These are phyloP conservation scores for Dryocosmus kuriphilus DNA, from an alignment of 2,888 invertebrate genomes.

Conservation along the genomic window DNA sequence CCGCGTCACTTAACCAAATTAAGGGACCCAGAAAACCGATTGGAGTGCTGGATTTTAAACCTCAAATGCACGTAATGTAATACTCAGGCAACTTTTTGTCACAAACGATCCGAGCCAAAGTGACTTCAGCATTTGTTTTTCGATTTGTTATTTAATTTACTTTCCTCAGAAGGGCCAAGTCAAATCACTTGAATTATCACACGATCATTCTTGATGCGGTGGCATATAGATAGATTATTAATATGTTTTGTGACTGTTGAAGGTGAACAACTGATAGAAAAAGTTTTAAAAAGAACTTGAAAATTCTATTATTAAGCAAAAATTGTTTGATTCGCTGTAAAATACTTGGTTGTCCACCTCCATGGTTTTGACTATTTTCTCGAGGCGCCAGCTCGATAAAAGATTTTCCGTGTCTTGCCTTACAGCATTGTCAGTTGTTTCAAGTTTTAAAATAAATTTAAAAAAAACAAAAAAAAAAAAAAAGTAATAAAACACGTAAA, in stretches of 20 bases:
- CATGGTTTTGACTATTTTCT: conserved; percentile 27
- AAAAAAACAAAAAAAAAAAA: conserved; percentile 48
- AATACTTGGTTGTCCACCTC: conserved; percentile 24
- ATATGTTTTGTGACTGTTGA: conserved; percentile 64
- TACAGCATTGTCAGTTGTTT: conserved; percentile 42
- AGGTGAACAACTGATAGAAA: conserved; percentile 53
- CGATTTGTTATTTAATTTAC: conserved; percentile 19
- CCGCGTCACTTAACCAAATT: conserved; percentile 74
- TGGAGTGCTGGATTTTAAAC: conserved; percentile 31
- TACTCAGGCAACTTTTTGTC: conserved; percentile 23
- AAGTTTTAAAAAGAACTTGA: conserved; percentile 30
- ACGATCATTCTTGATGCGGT: conserved; percentile 73
- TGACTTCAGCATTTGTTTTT: neutral
- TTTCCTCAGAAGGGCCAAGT: conserved; percentile 70
- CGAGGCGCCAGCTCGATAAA: conserved; percentile 28
- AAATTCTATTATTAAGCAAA: neutral
- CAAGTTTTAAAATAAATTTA: conserved; percentile 48
- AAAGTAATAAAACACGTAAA: conserved; percentile 35
- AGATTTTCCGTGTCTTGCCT: conserved; percentile 28
- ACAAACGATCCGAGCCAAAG: neutral
- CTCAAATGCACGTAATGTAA: neutral
- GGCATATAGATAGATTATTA: conserved; percentile 65
- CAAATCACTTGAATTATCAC: conserved; percentile 76
- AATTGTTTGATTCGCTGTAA: conserved; percentile 29
- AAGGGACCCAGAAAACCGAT: conserved; percentile 51